A percentile compares a stretch with the other conserved stretches of the same genome.
Conservation (phyloP, 2,113 vertebrate genomes). For the Beaufortia kweichowensis region DNA sequence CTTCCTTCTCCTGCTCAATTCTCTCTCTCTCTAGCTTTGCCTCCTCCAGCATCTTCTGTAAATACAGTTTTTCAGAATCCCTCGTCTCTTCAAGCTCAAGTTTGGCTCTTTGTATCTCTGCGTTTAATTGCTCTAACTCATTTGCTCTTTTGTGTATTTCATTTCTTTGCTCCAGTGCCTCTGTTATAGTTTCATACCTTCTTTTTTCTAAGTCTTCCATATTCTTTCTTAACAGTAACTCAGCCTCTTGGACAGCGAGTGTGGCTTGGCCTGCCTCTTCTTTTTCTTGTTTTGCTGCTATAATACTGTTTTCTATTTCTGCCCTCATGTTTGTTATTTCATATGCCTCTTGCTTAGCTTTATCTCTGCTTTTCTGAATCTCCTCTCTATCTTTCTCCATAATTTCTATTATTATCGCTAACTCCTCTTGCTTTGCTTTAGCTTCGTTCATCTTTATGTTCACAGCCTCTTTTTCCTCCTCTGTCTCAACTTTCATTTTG, state of each 20-base stretch:
- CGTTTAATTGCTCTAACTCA: conserved; percentile 52
- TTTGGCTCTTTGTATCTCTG: conserved; percentile 35
- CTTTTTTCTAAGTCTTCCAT: conserved; percentile 49
- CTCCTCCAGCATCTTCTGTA: conserved; percentile 43
- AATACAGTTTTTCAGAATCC: conserved; percentile 51
- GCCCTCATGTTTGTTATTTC: conserved; percentile 38
- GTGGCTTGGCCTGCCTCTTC: conserved; percentile 8
- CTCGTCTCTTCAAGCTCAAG: conserved; percentile 16
- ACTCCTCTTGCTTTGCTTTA: conserved; percentile 29
- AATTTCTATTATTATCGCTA: conserved; percentile 24
- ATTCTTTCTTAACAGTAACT: conserved; percentile 36
- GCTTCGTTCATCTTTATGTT: conserved; percentile 29
- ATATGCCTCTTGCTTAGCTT: conserved; percentile 42
- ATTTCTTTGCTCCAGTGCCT: conserved; percentile 37
- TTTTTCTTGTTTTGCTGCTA: conserved; percentile 14
- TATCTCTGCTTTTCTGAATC: conserved; percentile 42
- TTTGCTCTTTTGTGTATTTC: conserved; percentile 50
- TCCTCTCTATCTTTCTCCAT: conserved; percentile 39
- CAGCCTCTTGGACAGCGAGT: conserved; percentile 24
- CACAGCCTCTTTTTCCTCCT: conserved; percentile 21
- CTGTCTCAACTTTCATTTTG: conserved; percentile 40
- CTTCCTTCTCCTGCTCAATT: conserved; percentile 22
- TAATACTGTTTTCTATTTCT: conserved; percentile 24
- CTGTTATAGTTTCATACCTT: conserved; percentile 40
- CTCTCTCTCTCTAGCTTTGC: conserved; percentile 46